These are phyloP conservation scores for Drosophila kanapiae DNA, from an alignment of 1,140 invertebrate species.

Conservation along the genomic window DNA sequence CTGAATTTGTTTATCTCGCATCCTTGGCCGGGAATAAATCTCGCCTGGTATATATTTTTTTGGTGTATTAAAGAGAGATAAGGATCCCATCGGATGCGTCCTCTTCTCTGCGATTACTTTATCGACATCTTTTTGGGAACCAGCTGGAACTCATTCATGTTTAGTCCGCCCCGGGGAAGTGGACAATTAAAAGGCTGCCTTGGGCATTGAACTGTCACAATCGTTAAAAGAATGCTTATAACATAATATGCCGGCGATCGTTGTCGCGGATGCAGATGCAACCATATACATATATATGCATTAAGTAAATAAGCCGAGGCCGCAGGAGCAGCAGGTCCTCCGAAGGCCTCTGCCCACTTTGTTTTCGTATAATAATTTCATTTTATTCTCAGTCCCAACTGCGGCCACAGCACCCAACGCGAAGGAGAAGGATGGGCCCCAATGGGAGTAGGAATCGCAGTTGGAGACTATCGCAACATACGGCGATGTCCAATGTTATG, in stretches of 20 bases:
- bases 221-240: conserved; percentile 66
- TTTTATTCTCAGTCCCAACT: conserved; percentile 64
- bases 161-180: conserved; percentile 5
- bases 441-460: conserved; percentile 12
- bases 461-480: conserved; percentile 38
- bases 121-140: conserved; percentile 14
- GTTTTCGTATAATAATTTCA: conserved; percentile 74
- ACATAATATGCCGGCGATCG: conserved; percentile 61
- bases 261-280: conserved; percentile 20
- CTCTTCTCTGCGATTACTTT: conserved; percentile 15
- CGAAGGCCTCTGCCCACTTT: conserved; percentile 39
- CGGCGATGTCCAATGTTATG: conserved; percentile 84
- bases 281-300: not conserved
- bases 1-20: conserved; percentile 5
- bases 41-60: conserved; percentile 14
- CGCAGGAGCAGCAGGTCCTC: conserved; percentile 8
- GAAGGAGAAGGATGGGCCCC: conserved; percentile 10
- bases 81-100: conserved; percentile 9
- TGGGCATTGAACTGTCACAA: conserved; percentile 70
- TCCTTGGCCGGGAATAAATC: conserved; percentile 5
- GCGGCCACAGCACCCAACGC: not conserved
- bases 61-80: conserved; percentile 17
- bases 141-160: conserved; percentile 37
- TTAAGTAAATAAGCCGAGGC: conserved; percentile 32
- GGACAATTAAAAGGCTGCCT: conserved; percentile 46